These are phyloP conservation scores for Lasioglossum morio DNA, from an alignment of 2,888 invertebrate genomes.

Conservation along the genomic window DNA sequence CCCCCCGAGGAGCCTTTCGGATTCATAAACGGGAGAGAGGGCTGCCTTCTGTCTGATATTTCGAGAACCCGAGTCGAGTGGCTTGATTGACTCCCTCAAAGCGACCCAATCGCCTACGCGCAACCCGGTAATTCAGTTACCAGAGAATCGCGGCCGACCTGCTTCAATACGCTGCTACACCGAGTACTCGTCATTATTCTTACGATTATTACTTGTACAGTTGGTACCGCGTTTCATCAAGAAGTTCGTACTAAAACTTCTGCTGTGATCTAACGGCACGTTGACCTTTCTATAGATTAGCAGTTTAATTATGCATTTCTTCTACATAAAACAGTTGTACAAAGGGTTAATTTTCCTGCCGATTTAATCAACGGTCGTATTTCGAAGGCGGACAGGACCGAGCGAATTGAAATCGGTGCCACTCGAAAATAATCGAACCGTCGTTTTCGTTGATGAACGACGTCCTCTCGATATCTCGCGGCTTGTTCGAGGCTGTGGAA, in stretches of 20 bases:
- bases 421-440: conserved; percentile 50
- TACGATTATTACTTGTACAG: neutral
- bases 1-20: neutral
- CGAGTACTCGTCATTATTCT: neutral
- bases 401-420: conserved; percentile 42
- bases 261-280: too few relatives aligned
- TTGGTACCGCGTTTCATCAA: neutral
- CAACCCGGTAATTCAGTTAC: neutral
- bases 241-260: neutral
- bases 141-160: neutral
- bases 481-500: neutral
- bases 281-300: too few relatives aligned
- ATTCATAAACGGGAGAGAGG: conserved; percentile 7
- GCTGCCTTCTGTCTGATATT: neutral
- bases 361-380: neutral
- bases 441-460: conserved; percentile 38
- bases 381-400: neutral
- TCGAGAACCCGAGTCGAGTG: neutral
- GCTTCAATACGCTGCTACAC: neutral
- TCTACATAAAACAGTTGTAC: neutral
- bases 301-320: neutral
- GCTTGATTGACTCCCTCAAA: neutral
- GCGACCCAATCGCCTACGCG: neutral
- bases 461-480: conserved; percentile 33
- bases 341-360: neutral